Evolutionary conservation across 2,888 invertebrate species (phyloP), one percentile per base, ranked within the genome.

Genomic region (Torymus texanus): DNA sequence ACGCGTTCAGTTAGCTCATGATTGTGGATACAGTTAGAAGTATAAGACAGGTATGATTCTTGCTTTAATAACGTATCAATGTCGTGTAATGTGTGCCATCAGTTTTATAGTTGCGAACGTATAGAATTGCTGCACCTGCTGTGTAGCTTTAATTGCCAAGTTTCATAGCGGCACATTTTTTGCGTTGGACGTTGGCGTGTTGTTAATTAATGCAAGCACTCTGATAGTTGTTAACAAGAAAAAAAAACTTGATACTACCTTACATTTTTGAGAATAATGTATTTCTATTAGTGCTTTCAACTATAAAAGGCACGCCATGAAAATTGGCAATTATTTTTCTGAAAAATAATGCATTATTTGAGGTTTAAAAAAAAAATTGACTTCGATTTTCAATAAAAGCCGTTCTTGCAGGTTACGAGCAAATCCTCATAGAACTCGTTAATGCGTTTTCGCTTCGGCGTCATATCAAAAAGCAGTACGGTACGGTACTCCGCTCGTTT

Each of bases 381-480:
- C 29, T 29, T 29, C 29, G 29, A 29, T 29, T 29, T 2, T 29
- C 29, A 29, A 29, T 29, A 29, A 29, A 24, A 11, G 41, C n/a
- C n/a, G n/a, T n/a, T 63, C 41, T 29, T 8, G 8, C 10, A 10
- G 41, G 41, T 10, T 29, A 41, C 41, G 63, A n/a, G 41, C n/a
- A 41, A 63, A n/a, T 63, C 63, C 16, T n/a, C 41, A 63, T 41
- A 63, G 63, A 41, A 63, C 29, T 63, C n/a, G 63, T 63, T 63
- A 63, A 63, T 63, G 63, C 41, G 63, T 41, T 63, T 63, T 16
- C 63, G 41, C 29, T 29, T 41, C 58, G 16, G 58, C 59, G 63
- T 14, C 63, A 3, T 63, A 41, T 63, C 63, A 63, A 63, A 63
- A 63, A 63, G 63, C 41, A 63, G 41, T 63, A 63, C n/a, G 29